Conservation (phyloP, 2,113 vertebrate genomes). For the Paracanthobrama guichenoti region DNA sequence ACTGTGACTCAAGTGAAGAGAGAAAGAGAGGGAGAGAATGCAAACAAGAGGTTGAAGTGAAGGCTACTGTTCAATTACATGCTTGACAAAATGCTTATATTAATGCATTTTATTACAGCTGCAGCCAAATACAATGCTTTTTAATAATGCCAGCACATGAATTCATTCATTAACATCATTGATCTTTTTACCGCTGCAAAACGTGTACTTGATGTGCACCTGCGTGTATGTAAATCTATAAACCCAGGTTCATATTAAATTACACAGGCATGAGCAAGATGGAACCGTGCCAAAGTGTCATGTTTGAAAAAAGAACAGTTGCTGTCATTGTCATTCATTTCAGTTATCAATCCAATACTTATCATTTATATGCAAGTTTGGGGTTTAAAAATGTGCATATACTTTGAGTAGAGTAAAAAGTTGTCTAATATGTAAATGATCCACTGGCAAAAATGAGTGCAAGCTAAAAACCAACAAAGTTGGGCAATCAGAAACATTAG, state of each 20-base stretch:
- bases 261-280: not conserved
- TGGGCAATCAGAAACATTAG: not conserved
- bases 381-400: not conserved
- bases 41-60: not conserved
- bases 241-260: not conserved
- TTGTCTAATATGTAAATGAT: not conserved
- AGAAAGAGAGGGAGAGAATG: not conserved
- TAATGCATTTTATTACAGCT: not conserved
- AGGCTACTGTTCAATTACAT: not conserved
- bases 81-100: not conserved
- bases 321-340: not conserved
- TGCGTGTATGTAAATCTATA: not conserved
- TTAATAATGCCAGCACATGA: not conserved
- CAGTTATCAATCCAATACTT: no score
- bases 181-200: not conserved
- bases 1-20: not conserved
- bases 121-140: not conserved
- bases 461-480: not conserved
- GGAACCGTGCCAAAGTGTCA: not conserved
- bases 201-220: not conserved
- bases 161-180: not conserved
- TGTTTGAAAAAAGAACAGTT: not conserved
- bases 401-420: not conserved
- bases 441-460: not conserved
- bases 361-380: not conserved